Evolutionary conservation across 2,888 invertebrate species (phyloP), one percentile per base, ranked within the genome.

Genomic region (Syrista parreyssii): DNA sequence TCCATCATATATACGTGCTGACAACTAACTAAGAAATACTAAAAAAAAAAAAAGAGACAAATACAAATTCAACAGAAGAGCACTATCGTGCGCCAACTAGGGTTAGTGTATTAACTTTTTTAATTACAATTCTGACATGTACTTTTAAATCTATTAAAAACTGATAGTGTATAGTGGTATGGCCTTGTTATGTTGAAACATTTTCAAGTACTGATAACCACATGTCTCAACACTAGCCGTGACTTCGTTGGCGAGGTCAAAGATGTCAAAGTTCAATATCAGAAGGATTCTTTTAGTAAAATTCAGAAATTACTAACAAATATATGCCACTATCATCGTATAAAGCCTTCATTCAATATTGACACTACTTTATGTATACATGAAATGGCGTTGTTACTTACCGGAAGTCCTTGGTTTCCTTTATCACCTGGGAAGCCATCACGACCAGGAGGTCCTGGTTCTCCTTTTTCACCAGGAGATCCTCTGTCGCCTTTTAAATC

Each of bases 401-500:
- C 96, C 83, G 92, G 91, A 36, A 92, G 89, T 71, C 96, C 96
- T 81, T 89, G 89, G 68, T 93, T 91, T 81, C 96, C 96, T 87
- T 93, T 93, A 11, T 93, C 92, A 83, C 96, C 96, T 73, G 92
- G 88, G 33, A 87, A 79, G 72, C 93, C 93, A 81, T 91, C 87
- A 36, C 89, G 89, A 71, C 95, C 95, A 76, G 93, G 92, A 9
- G 91, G 89, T 12, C 95, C 93, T 75, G 93, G 93, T 75, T 94
- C 94, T 82, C 96, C 96, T 80, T 93, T 93, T 12, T 92, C 92
- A 73, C 97, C 96, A 31, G 91, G 91, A 9, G 91, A 88, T 73
- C 96, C 96, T 85, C 91, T 92, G 78, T 93, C 93, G 1, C 96
- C 96, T 89, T 94, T 94, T 23, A 93, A 92, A 36, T 93, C 92